Evolutionary conservation across 1,140 invertebrate genomes (phyloP).

Genomic region (Pseudomyrmex concolor): DNA sequence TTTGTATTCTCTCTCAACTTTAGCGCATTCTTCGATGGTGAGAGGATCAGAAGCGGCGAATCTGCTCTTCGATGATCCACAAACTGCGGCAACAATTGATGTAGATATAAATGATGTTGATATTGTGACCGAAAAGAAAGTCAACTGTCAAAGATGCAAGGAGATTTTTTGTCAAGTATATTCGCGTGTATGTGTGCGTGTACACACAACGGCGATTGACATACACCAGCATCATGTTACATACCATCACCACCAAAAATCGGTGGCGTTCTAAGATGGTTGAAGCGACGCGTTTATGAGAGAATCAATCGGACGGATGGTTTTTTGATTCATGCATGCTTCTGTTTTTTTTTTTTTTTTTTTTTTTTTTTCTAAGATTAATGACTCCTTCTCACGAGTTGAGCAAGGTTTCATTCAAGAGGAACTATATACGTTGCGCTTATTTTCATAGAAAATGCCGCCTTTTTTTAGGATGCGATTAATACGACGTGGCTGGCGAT

Average conservation of each 20-base stretch:
- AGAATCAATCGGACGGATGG: conserved; percentile 50
- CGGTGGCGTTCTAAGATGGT: conserved; percentile 49
- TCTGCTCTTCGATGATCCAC: conserved; percentile 48
- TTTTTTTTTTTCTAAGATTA: too few species aligned
- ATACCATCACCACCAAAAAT: conserved; percentile 82
- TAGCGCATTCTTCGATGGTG: conserved; percentile 1
- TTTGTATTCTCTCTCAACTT: conserved; percentile 13
- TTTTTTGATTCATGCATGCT: conserved; percentile 67
- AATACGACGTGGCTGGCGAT: conserved; percentile 42
- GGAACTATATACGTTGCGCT: conserved; percentile 9
- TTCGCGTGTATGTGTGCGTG: background rate
- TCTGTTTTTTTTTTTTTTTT: too few species aligned
- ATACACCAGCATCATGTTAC: conserved; percentile 21
- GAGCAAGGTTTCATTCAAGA: conserved; percentile 3
- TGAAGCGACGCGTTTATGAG: conserved; percentile 60
- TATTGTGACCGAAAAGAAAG: conserved; percentile 10
- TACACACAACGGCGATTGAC: conserved; percentile 1
- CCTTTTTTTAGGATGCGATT: conserved; percentile 38
- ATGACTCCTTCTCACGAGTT: conserved; percentile 19
- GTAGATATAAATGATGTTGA: conserved; percentile 8
- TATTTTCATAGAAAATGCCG: conserved; percentile 28
- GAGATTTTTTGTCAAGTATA: background rate
- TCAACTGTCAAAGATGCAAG: conserved; percentile 44
- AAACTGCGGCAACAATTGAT: background rate
- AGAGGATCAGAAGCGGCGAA: conserved; percentile 33